These are phyloP conservation scores for Octopus bimaculoides DNA, from an alignment of 1,140 invertebrate species.

Conservation along the genomic window DNA sequence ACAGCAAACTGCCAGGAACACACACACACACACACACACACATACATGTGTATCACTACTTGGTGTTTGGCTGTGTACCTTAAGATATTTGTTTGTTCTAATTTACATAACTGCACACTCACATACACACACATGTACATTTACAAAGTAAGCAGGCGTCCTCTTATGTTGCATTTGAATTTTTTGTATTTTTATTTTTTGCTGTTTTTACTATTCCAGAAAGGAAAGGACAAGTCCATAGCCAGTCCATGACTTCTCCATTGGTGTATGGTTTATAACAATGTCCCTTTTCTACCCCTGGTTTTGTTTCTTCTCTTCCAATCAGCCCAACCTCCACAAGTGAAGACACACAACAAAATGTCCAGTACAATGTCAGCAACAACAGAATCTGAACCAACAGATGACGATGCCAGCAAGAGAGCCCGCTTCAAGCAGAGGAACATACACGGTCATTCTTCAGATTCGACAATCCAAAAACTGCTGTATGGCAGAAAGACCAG, in stretches of 20 bases:
- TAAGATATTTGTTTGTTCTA: too few relatives aligned
- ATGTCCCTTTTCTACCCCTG: background rate
- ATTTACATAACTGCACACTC: too few relatives aligned
- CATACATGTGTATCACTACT: too few relatives aligned
- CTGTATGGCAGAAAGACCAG: slow-evolving; percentile 40
- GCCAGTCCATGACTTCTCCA: background rate
- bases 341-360: slow-evolving; percentile 29
- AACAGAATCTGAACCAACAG: slow-evolving; percentile 43
- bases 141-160: too few relatives aligned
- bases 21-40: too few relatives aligned
- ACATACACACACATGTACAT: too few relatives aligned
- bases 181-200: too few relatives aligned
- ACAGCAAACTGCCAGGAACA: too few relatives aligned
- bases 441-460: slow-evolving; percentile 47
- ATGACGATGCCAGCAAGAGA: slow-evolving; percentile 32
- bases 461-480: slow-evolving; percentile 51
- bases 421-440: slow-evolving; percentile 45
- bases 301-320: background rate
- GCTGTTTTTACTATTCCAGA: too few relatives aligned
- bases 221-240: too few relatives aligned
- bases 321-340: background rate
- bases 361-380: slow-evolving; percentile 30
- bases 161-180: too few relatives aligned
- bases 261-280: background rate
- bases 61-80: too few relatives aligned